Conservation (phyloP, 2,888 invertebrate species). For the Pachliopta kotzebuea region DNA sequence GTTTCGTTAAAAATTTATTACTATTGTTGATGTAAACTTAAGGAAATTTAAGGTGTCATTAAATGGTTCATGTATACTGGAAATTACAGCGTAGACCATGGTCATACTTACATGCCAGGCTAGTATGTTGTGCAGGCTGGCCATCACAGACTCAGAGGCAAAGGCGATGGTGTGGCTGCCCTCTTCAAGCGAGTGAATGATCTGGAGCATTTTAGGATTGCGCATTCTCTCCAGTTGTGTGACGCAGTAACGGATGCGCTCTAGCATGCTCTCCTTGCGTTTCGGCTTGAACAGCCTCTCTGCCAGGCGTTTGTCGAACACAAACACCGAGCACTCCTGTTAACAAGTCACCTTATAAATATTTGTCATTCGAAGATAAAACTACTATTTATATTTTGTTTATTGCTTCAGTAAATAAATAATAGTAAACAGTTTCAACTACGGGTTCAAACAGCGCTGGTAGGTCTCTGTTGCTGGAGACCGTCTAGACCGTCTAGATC, state of each 20-base stretch:
- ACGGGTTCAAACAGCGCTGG: no score
- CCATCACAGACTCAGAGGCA: constrained; percentile 94
- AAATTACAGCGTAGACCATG: no score
- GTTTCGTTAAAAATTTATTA: no score
- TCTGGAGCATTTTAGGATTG: constrained; percentile 90
- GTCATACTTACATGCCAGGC: constrained; percentile 89
- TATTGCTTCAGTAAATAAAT: no score
- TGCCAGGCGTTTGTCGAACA: constrained; percentile 95
- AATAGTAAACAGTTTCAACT: no score
- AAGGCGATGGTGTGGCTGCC: constrained; percentile 94
- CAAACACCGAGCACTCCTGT: constrained; percentile 96
- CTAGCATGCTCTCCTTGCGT: constrained; percentile 94
- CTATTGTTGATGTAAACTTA: no score
- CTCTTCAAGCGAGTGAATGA: constrained; percentile 88
- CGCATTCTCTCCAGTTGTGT: constrained; percentile 89
- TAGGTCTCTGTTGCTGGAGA: no score
- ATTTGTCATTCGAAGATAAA: neutral
- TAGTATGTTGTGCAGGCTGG: constrained; percentile 93
- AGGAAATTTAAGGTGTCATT: no score
- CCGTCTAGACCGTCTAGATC: no score
- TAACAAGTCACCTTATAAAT: constrained; percentile 14
- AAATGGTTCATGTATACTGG: no score
- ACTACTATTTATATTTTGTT: neutral
- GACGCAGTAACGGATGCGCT: constrained; percentile 90
- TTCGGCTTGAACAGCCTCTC: constrained; percentile 96